Percentiles rank a stretch among this genome's conserved stretches.
Conservation (phyloP, 2,888 invertebrate genomes). For the Brenthis hecate region DNA sequence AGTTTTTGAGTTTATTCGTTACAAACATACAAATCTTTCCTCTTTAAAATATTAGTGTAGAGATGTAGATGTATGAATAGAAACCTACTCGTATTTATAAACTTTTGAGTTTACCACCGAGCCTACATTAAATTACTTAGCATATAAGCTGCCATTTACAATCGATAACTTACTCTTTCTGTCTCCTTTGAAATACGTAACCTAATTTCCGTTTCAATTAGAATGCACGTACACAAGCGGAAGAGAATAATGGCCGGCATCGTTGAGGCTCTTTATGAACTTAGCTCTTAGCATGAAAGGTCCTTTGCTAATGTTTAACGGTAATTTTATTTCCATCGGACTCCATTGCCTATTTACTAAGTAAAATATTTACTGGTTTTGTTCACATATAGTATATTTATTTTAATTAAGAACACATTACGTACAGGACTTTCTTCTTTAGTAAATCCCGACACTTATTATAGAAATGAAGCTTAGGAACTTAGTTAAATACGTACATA, state of each 20-base stretch:
- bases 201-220: constrained; percentile 26
- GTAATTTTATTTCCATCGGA: neutral
- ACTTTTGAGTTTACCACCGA: neutral
- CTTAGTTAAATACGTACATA: too few relatives aligned
- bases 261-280: constrained; percentile 15
- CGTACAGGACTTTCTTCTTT: too few relatives aligned
- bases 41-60: too few relatives aligned
- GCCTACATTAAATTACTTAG: neutral
- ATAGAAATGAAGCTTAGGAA: too few relatives aligned
- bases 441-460: too few relatives aligned
- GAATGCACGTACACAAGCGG: constrained; percentile 27
- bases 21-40: too few relatives aligned
- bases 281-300: constrained; percentile 5
- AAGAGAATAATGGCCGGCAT: constrained; percentile 24
- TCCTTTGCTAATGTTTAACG: constrained; percentile 11
- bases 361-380: too few relatives aligned
- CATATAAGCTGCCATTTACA: constrained; percentile 2
- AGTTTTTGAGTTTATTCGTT: too few relatives aligned
- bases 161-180: constrained; percentile 14
- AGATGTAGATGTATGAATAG: too few relatives aligned
- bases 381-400: too few relatives aligned
- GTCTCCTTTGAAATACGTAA: constrained; percentile 20
- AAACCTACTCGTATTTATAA: neutral
- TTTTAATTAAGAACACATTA: too few relatives aligned
- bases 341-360: too few relatives aligned